Evolutionary conservation across 2,888 invertebrate genomes (phyloP), one percentile per base, ranked within the genome.

Genomic region (Caenorhabditis sulstoni): DNA sequence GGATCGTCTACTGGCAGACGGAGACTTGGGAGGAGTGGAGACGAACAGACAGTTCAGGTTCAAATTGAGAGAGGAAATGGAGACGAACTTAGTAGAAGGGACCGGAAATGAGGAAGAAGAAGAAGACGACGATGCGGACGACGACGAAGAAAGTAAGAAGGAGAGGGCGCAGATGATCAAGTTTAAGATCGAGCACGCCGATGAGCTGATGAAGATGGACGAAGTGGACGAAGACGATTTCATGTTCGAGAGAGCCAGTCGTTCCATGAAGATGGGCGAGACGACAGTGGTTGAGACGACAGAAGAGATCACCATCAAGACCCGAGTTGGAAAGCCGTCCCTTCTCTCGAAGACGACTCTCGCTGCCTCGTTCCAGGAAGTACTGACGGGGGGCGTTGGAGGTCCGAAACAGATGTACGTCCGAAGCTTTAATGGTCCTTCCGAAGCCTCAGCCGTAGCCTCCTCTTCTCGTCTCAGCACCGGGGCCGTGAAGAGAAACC

Each of bases 1-100:
- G 64, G 87, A 88, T 22, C 66, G 81, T 47, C 86, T 87, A 18
- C 61, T 87, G 14, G 81, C 83, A n/a, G 87, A 87, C 44, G 85
- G 85, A 16, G 87, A 86, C 57, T 22, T 87, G 35, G 75, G 77
- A 23, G 85, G 82, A 18, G 67, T 70, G 14, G 83, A 85, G 44
- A 86, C 85, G 59, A 87, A 87, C 66, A 65, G 87, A 52, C 62
- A 76, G 29, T 87, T 87, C 82, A 79, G 87, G 11, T 81, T 82
- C 52, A 80, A 71, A 16, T 23, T 87, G 12, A 47, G 83, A 20
- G 87, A 83, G 47, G 80, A 81, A 7, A 44, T 53, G 0, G 76
- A 81, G 9, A 45, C 55, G 4, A 52, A 45, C 20, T 8, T 50
- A 3, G n/a, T 8, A 2, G 81, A 64, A 11, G 75, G 62, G 3